A percentile compares a stretch with the other conserved stretches of the same genome.
Evolutionary conservation across 2,888 invertebrate species (phyloP).

Genomic region (Pristionchus fissidentatus): DNA sequence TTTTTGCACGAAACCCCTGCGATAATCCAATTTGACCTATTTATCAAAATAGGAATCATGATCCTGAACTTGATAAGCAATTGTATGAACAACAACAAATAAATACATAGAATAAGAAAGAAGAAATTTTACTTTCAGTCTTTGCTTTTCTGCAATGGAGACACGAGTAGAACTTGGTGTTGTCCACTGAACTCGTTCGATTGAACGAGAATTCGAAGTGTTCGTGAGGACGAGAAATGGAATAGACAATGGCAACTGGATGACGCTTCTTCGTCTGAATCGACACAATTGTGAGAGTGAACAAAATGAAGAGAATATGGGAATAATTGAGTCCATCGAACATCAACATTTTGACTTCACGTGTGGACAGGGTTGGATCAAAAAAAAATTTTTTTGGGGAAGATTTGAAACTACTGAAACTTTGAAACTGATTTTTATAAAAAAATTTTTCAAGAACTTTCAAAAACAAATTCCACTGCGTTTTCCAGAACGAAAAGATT

Average conservation of each 20-base stretch:
- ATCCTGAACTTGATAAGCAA: not conserved
- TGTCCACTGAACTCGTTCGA: constrained; percentile 35
- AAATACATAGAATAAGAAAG: not conserved
- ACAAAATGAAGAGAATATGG: not conserved
- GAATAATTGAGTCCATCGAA: no score
- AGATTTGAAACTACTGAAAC: no score
- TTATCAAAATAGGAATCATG: not conserved
- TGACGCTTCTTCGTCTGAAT: constrained; percentile 22
- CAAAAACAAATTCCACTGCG: no score
- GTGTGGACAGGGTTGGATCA: no score
- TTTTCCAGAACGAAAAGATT: no score
- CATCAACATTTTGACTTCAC: no score
- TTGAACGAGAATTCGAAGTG: constrained; percentile 44
- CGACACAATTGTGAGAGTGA: not conserved
- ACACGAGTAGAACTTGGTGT: constrained; percentile 48
- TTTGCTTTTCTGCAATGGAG: constrained; percentile 48
- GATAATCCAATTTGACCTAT: no score
- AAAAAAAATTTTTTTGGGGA: no score
- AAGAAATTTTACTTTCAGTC: constrained; percentile 18
- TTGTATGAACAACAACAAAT: not conserved
- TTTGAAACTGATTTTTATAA: no score
- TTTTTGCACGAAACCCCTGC: no score
- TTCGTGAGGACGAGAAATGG: not conserved
- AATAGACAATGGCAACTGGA: constrained; percentile 36
- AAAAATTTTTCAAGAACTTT: no score